Conservation (phyloP, 1,140 invertebrate species). For the Monochamus saltuarius region DNA sequence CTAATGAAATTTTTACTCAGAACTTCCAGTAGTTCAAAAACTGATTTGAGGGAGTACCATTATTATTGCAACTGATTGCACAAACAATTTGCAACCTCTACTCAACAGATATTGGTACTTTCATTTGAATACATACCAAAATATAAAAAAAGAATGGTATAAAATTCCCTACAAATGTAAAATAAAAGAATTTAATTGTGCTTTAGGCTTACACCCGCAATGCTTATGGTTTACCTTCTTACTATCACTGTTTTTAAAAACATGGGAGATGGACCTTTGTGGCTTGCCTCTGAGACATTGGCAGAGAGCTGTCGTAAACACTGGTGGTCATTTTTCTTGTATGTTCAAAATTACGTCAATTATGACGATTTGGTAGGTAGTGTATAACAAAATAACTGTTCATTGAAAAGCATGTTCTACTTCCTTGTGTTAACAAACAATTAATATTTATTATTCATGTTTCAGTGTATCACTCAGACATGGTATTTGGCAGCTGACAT, state of each 20-base stretch:
- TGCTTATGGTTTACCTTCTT: slow-evolving; percentile 35
- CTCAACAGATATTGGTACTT: too few species aligned
- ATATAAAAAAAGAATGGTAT: too few species aligned
- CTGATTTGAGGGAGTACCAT: too few species aligned
- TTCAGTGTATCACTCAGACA: slow-evolving; percentile 61
- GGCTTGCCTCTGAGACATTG: slow-evolving; percentile 13
- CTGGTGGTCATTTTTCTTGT: slow-evolving; percentile 42
- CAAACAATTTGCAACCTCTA: too few species aligned
- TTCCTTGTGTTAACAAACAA: too few species aligned
- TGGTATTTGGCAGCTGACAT: slow-evolving; percentile 69
- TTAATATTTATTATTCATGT: too few species aligned
- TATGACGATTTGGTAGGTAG: slow-evolving; percentile 44
- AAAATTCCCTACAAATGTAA: too few species aligned
- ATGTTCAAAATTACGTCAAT: slow-evolving; percentile 46
- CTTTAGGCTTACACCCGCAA: slow-evolving; percentile 38
- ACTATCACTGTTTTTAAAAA: slow-evolving; percentile 28
- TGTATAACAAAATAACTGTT: not conserved
- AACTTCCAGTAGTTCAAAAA: too few species aligned
- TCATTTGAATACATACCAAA: too few species aligned
- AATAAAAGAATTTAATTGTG: slow-evolving; percentile 2
- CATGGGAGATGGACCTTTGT: slow-evolving; percentile 34
- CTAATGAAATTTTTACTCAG: too few species aligned
- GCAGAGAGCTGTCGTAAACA: slow-evolving; percentile 27
- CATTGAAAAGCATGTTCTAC: not conserved
- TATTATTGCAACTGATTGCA: too few species aligned